phyloP scores from a whole-genome alignment of 2,797 vertebrate genomes.

The Rousettus madagascariensis region DNA sequence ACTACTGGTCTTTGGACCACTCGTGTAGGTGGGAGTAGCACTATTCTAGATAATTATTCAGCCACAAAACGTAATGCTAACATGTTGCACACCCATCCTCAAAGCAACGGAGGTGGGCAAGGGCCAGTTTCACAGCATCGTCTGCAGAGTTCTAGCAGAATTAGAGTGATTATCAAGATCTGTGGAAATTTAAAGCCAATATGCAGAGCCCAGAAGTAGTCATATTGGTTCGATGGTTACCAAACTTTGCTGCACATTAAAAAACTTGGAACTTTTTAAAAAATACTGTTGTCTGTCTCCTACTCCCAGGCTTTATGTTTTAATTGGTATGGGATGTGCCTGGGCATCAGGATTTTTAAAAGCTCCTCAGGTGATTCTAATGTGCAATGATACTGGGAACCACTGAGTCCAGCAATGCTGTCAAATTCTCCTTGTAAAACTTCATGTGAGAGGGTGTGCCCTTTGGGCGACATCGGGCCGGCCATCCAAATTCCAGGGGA shows the following conservation, averaged over 20 bases:
- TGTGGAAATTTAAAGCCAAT: neutral
- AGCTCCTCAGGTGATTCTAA: neutral
- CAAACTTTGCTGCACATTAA: neutral
- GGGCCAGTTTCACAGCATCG: neutral
- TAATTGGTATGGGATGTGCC: neutral
- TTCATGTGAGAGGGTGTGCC: neutral
- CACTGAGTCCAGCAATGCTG: neutral
- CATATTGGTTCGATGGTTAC: neutral
- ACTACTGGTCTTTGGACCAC: neutral
- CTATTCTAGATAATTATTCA: neutral
- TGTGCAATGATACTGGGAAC: neutral
- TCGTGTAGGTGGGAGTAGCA: neutral
- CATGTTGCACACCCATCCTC: neutral
- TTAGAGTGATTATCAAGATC: neutral
- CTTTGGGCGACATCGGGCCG: neutral
- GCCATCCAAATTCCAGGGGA: neutral
- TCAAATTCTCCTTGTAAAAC: neutral
- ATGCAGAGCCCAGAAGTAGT: neutral
- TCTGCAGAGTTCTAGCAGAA: neutral
- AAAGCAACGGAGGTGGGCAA: neutral
- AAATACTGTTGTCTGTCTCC: neutral
- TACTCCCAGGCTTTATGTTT: neutral
- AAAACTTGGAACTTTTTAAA: neutral
- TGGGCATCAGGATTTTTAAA: neutral
- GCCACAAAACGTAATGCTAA: neutral